These are phyloP conservation scores for Conus betulinus DNA, from an alignment of 1,140 invertebrate species.

Conservation along the genomic window DNA sequence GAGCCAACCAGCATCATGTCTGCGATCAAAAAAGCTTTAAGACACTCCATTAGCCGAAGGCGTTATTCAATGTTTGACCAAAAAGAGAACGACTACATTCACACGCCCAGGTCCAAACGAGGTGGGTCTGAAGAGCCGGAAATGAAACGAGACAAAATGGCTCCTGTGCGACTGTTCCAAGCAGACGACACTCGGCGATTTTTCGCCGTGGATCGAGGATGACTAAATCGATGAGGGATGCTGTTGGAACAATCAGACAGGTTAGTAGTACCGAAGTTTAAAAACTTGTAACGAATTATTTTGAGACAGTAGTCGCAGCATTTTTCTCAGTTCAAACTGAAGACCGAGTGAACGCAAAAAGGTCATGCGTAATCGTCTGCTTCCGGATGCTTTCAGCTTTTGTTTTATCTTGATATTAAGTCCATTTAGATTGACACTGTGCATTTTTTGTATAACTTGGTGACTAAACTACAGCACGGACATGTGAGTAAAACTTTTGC, in stretches of 20 bases:
- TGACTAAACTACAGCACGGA: no score
- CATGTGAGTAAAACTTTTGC: no score
- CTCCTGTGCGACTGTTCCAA: constrained; percentile 10
- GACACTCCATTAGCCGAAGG: constrained; percentile 49
- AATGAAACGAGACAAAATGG: constrained; percentile 20
- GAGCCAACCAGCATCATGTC: constrained; percentile 22
- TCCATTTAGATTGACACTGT: no score
- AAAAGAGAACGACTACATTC: constrained; percentile 58
- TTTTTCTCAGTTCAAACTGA: no score
- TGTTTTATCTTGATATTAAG: no score
- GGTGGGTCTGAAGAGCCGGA: background rate
- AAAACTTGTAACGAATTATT: background rate
- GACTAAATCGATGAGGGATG: constrained; percentile 59
- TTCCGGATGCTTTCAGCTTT: no score
- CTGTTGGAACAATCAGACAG: constrained; percentile 59
- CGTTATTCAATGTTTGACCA: constrained; percentile 52
- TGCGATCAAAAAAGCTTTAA: constrained; percentile 53
- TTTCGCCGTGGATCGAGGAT: constrained; percentile 47
- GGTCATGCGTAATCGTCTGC: no score
- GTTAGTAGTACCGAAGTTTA: constrained; percentile 29
- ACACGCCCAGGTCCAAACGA: constrained; percentile 50
- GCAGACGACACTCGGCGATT: constrained; percentile 24
- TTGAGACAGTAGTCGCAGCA: background rate
- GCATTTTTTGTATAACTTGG: no score
- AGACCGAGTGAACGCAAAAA: no score